phyloP scores from a whole-genome alignment of 2,888 invertebrate genomes.

The Agrochola litura region DNA sequence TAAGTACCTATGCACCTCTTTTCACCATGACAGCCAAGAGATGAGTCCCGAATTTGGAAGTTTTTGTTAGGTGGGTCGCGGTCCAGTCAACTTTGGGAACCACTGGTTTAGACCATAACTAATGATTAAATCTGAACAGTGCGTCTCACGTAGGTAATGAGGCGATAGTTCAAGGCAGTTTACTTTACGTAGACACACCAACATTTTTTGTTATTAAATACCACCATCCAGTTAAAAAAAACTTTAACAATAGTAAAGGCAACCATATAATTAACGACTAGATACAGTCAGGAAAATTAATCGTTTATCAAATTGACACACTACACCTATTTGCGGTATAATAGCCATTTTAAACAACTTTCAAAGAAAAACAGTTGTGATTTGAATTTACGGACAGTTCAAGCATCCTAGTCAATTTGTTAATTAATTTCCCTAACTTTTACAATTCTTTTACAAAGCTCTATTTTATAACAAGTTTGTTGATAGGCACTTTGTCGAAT shows the following conservation, averaged over 20 bases:
- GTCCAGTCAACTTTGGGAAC: no score
- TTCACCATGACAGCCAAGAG: no score
- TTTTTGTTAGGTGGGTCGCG: no score
- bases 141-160: background rate
- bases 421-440: background rate
- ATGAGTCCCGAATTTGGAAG: no score
- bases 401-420: background rate
- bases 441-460: background rate
- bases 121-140: slow-evolving; percentile 21
- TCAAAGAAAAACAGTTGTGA: background rate
- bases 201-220: slow-evolving; percentile 19
- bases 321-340: no score
- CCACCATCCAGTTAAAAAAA: slow-evolving; percentile 3
- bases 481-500: slow-evolving; percentile 78
- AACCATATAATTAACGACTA: slow-evolving; percentile 28
- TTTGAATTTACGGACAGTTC: background rate
- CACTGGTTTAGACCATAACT: slow-evolving; percentile 8
- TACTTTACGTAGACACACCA: background rate
- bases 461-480: slow-evolving; percentile 75
- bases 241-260: slow-evolving; percentile 4
- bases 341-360: background rate
- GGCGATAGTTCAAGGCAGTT: slow-evolving; percentile 49
- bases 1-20: no score
- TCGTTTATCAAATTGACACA: background rate
- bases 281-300: background rate